Base-by-base conservation (phyloP, 2,797 vertebrate genomes). In the Acanthiza pusilla region DNA sequence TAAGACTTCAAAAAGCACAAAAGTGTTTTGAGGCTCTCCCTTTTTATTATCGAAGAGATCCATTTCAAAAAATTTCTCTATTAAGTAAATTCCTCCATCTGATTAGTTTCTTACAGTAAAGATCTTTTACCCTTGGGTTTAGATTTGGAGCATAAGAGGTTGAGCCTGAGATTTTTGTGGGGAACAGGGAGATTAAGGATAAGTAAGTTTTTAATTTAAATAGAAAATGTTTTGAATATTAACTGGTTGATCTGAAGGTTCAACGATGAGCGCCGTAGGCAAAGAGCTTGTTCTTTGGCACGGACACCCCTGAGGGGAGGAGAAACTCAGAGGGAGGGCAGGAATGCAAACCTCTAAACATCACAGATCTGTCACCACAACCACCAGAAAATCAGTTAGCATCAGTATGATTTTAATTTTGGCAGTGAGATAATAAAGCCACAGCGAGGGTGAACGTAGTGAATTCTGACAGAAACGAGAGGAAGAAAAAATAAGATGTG, bases 161-260 rank as follows among this genome's bases (percentile, higher is more conserved):
- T 81, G 84, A 96, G 86, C 45, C 70, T 47, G 85, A 85, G 75
- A 94, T 78, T 91, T 88, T 94, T 94, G 89, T 77, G 93, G 96
- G 92, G 68, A 95, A 71, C 1, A 0, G 50, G 61, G 47, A 95
- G 91, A 92, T 93, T 83, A 93, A 65, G 85, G 86, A 47, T 65
- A 88, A 93, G 92, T 86, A 85, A 72, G 92, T 93, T 96, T 96
- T 93, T 96, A 93, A 97, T 97, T 97, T 97, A 96, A 96, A 95
- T 13, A 85, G 89, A 96, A 94, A 96, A 95, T 91, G 94, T 93
- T 96, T 96, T 95, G 89, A 96, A 88, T 82, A 92, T 91, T 96
- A 96, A 88, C 89, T 70, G 82, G 81, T 79, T 94, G 94, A 96
- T 96, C 96, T 95, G 88, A 92, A 93, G 91, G 85, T 91, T 96